A percentile compares a stretch with the other conserved stretches of the same genome.
Conservation (phyloP, 1,140 invertebrate genomes). For the Nymphalis io region DNA sequence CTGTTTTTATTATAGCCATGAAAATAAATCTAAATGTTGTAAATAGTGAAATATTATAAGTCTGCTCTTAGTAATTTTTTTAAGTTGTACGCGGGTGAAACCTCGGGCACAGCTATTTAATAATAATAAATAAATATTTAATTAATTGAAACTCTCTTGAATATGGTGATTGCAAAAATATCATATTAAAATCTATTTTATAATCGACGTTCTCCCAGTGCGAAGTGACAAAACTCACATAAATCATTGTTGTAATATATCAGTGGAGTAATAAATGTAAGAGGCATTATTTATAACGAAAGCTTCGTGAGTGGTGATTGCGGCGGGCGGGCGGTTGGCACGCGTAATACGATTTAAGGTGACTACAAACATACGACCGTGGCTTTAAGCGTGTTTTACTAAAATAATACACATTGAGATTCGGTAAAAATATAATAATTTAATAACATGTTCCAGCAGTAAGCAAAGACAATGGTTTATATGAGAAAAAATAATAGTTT, state of each 20-base stretch:
- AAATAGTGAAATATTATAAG: too few species aligned
- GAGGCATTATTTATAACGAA: constrained; percentile 51
- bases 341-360: constrained; percentile 34
- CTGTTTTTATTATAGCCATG: too few species aligned
- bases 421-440: not conserved
- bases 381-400: not conserved
- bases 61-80: too few species aligned
- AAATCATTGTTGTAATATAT: constrained; percentile 69
- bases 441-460: not conserved
- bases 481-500: not conserved
- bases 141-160: constrained; percentile 1
- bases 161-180: constrained; percentile 30
- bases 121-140: not conserved
- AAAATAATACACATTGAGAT: not conserved
- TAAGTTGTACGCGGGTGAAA: too few species aligned
- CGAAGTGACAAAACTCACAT: constrained; percentile 57
- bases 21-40: too few species aligned
- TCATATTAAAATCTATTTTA: constrained; percentile 17
- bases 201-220: constrained; percentile 38
- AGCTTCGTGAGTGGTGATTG: constrained; percentile 54
- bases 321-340: constrained; percentile 36
- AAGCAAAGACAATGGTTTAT: too few species aligned
- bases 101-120: too few species aligned
- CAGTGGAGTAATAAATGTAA: constrained; percentile 58
- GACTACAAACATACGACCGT: constrained; percentile 3